Base-by-base conservation (phyloP, 1,140 invertebrate genomes). In the Leptinotarsa texana region DNA sequence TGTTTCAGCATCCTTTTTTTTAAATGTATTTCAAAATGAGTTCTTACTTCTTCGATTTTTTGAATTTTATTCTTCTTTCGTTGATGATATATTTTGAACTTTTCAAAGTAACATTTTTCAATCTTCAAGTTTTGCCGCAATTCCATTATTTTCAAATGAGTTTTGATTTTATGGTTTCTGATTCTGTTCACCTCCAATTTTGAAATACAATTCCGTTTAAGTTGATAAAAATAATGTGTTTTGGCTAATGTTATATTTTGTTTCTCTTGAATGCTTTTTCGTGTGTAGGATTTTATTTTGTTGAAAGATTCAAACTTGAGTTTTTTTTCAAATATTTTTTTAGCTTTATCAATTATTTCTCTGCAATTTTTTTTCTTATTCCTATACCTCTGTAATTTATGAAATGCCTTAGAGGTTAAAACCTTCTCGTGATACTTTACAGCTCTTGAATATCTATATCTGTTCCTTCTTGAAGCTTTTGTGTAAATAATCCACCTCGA, bases 231-330 rank as follows among this genome's bases (percentile, higher is more conserved):
- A 57, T 49, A 74, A 63, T 66, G 51, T 42, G 57, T 73, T 49
- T 75, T 5, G 11, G 72, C 69, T 61, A 74, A 66, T 48, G 62
- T 13, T 4, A 48, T 51, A 61, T 67, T 77, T 47, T 72, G 47
- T 63, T 69, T 75, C 33, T 69, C 61, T 21, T 33, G 51, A 42
- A 72, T 49, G 51, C 22, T 69, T 4, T 76, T 13, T 51, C 22
- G 72, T 57, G 63, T 69, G 73, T 75, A 80, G 47, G 18, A 63
- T 61, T 49, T 61, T 48, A 75, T 74, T 47, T 22, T 69, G n/a
- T 65, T 63, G 33, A 82, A 78, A 57, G 47, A 49, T 70, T 75
- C 74, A 17, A 65, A 57, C 63, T 71, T 61, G 17, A 82, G 33
- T 73, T 73, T 76, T 21, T 73, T 15, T 13, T 63, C 48, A 74